These are phyloP conservation scores for Autographa pulchrina DNA, from an alignment of 2,888 invertebrate species.

Conservation along the genomic window DNA sequence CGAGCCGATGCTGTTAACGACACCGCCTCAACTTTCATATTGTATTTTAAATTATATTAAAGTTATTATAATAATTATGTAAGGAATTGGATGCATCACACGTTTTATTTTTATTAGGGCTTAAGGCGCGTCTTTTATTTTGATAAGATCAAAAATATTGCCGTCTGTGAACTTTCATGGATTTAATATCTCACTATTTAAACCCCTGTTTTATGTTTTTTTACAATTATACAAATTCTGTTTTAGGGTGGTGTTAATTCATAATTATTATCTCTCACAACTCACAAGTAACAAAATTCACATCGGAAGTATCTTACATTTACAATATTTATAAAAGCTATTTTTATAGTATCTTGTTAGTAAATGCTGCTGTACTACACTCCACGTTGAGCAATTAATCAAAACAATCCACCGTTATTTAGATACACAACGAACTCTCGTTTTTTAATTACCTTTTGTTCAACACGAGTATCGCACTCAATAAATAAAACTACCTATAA, in stretches of 20 bases:
- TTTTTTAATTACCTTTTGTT: conserved; percentile 32
- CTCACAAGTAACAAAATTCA: too few species aligned
- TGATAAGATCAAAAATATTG: conserved; percentile 44
- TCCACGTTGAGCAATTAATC: neutral
- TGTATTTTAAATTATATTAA: conserved; percentile 57
- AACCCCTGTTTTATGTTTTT: conserved; percentile 3
- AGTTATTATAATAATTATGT: conserved; percentile 51
- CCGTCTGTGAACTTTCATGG: conserved; percentile 24
- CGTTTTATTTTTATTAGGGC: conserved; percentile 27
- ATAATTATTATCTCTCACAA: neutral
- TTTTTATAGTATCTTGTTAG: neutral
- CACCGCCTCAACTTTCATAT: conserved; percentile 56
- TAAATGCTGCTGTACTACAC: neutral
- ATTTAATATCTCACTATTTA: conserved; percentile 12
- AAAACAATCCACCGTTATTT: conserved; percentile 18
- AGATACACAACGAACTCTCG: conserved; percentile 13
- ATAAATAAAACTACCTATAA: conserved; percentile 73
- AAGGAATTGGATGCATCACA: conserved; percentile 28
- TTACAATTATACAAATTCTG: neutral
- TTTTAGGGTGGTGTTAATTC: neutral
- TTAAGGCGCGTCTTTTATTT: conserved; percentile 24
- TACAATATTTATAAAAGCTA: neutral
- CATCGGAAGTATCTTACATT: neutral
- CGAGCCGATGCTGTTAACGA: conserved; percentile 67
- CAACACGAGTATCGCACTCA: conserved; percentile 56